Base-by-base conservation (phyloP, 1,140 invertebrate genomes). In the Bombus balteatus region DNA sequence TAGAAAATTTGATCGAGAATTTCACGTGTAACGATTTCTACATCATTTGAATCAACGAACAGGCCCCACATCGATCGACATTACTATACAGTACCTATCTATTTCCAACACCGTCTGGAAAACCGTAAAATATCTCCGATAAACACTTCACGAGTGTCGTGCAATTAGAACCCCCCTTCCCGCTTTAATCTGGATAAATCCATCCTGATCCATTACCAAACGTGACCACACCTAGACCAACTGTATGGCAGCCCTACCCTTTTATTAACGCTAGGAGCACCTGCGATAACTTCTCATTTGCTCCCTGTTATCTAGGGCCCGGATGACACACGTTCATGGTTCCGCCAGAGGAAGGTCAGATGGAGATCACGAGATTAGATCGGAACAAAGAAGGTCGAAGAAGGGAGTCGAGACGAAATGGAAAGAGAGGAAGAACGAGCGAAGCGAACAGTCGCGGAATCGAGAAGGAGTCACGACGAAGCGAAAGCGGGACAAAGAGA, bases 281-380 rank as follows among this genome's bases (percentile, higher is more conserved):
- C 77, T 79, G 77, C 77, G 77, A 79, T 79, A 79, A 79, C 85
- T 86, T 86, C 85, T 86, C 77, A 71, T 83, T 86, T 76, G 73
- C 80, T 70, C 32, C 37, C 37, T 59, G 39, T 83, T 86, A 86
- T 86, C 81, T 86, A 74, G 72, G 81, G 62, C 73, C 66, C 12
- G 71, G 73, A 86, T 83, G 85, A 83, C 85, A 86, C 84, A 25
- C 81, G 85, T 77, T 83, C 72, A 32, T 39, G 47, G 47, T 62
- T 68, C 57, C 53, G 83, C 59, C 71, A 41, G 34, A 57, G 68
- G 82, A 81, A 85, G 72, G 78, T 71, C 78, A 73, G 78, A 86
- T 81, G 39, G 37, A 82, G 84, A 86, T 76, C n/a, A 59, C 37
- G 72, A 76, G 83, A 88, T 84, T 87, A 83, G 87, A 83, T 79